These are phyloP conservation scores for Euclidia mi DNA, from an alignment of 2,888 invertebrate species.

Conservation along the genomic window DNA sequence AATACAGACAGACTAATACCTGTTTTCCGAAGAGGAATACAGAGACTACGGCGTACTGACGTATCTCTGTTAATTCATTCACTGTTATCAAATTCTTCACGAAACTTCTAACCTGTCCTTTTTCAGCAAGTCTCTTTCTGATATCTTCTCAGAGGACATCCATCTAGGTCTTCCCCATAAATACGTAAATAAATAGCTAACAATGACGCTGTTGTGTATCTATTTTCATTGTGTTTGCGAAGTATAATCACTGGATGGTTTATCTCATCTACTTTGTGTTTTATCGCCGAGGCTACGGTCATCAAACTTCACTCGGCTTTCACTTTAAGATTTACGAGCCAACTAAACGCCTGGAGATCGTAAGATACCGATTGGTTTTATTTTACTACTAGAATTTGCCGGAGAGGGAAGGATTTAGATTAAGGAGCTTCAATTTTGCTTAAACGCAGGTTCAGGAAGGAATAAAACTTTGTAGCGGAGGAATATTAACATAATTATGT, in stretches of 20 bases:
- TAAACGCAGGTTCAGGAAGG: not conserved
- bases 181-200: no score
- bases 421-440: slow-evolving; percentile 2
- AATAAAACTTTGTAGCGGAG: slow-evolving; percentile 7
- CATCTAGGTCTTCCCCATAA: no score
- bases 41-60: no score
- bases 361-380: slow-evolving; percentile 57
- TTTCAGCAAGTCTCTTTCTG: no score
- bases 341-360: slow-evolving; percentile 60
- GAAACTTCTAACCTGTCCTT: no score
- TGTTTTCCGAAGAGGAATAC: no score
- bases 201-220: no score
- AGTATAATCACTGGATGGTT: slow-evolving; percentile 42
- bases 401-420: slow-evolving; percentile 2
- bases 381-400: slow-evolving; percentile 35
- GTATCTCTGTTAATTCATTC: no score
- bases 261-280: slow-evolving; percentile 46
- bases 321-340: slow-evolving; percentile 68
- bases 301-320: slow-evolving; percentile 67
- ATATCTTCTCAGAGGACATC: no score
- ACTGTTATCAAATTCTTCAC: no score
- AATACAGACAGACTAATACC: no score
- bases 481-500: not conserved
- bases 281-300: slow-evolving; percentile 55
- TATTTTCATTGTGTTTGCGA: slow-evolving; percentile 1